Evolutionary conservation across 2,888 invertebrate genomes (phyloP), one percentile per base, ranked within the genome.

Genomic region (Teleogryllus oceanicus): DNA sequence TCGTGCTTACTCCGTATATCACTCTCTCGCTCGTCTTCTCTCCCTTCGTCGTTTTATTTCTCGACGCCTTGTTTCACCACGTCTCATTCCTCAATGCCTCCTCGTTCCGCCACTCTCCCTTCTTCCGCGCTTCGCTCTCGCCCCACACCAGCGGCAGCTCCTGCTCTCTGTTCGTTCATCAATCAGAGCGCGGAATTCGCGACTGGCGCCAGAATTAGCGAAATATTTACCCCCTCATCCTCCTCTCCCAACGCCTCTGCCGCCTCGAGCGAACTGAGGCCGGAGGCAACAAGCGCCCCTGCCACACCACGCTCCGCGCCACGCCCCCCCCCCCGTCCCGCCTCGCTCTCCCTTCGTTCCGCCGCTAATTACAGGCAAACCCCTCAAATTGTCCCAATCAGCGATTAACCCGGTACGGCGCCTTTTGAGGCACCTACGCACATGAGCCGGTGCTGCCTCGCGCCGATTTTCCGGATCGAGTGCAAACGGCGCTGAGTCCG

Each of bases 321-420:
- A 1, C 13, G 11, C 62, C 13, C 11, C 10, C n/a, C 51, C 10
- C 5, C 62, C 0, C 13, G 11, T 1, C 62, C 62, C 62, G 62
- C 37, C 37, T 37, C 13, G 62, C 13, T 8, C 62, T 18, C 62
- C 16, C 62, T 18, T 18, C 16, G 16, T 18, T 18, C 62, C n/a
- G 62, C 62, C 62, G n/a, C 62, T 62, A 62, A 62, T 62, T 62
- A 62, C 62, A 62, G 62, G 62, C 62, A 62, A 62, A 62, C 11
- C 62, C 62, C 62, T 62, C 62, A 62, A 62, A 62, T 62, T 62
- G 62, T 62, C 62, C 62, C 62, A 62, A 62, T 62, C 62, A 62
- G 62, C 62, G 62, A 62, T 62, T 62, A 62, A n/a, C 62, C 62
- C 62, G 62, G 62, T n/a, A n/a, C 62, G n/a, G 13, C n/a, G 62